These are phyloP conservation scores for Allygus modestus DNA, from an alignment of 2,888 invertebrate species.

Conservation along the genomic window DNA sequence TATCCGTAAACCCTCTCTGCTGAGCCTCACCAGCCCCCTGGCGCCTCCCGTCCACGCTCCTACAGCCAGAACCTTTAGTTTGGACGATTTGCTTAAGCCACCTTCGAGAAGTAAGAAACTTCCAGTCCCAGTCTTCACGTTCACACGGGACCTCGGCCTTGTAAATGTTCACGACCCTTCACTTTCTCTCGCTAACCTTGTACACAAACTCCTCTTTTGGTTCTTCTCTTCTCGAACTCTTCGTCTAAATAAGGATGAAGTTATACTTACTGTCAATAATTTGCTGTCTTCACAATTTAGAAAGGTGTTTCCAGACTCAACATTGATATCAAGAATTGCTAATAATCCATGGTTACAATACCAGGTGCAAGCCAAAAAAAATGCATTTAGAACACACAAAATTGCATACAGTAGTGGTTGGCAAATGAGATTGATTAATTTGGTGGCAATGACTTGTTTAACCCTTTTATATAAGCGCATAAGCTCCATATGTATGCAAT, in stretches of 20 bases:
- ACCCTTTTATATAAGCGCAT: too few species aligned
- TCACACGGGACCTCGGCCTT: slow-evolving; percentile 64
- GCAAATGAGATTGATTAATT: too few species aligned
- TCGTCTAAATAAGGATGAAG: slow-evolving; percentile 43
- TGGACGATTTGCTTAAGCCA: slow-evolving; percentile 92
- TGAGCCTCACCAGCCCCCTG: slow-evolving; percentile 85
- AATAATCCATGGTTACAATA: too few species aligned
- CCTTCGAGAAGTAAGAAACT: slow-evolving; percentile 87
- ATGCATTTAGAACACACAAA: too few species aligned
- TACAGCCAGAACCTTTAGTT: slow-evolving; percentile 86
- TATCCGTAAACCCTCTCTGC: slow-evolving; percentile 92
- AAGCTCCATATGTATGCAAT: too few species aligned
- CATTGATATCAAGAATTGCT: too few species aligned
- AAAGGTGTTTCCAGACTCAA: background rate
- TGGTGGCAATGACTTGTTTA: too few species aligned
- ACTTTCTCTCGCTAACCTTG: slow-evolving; percentile 39
- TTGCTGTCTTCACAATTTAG: background rate
- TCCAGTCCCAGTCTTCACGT: slow-evolving; percentile 63
- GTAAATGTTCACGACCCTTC: slow-evolving; percentile 66
- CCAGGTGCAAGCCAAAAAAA: too few species aligned
- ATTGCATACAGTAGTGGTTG: too few species aligned
- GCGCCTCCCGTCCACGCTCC: slow-evolving; percentile 70
- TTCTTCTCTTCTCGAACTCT: slow-evolving; percentile 62
- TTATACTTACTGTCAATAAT: background rate
- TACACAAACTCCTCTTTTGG: slow-evolving; percentile 43